Percentiles rank a stretch among this genome's conserved stretches.
These are phyloP conservation scores for Penaeus monodon DNA, from an alignment of 2,888 invertebrate genomes.

Conservation along the genomic window DNA sequence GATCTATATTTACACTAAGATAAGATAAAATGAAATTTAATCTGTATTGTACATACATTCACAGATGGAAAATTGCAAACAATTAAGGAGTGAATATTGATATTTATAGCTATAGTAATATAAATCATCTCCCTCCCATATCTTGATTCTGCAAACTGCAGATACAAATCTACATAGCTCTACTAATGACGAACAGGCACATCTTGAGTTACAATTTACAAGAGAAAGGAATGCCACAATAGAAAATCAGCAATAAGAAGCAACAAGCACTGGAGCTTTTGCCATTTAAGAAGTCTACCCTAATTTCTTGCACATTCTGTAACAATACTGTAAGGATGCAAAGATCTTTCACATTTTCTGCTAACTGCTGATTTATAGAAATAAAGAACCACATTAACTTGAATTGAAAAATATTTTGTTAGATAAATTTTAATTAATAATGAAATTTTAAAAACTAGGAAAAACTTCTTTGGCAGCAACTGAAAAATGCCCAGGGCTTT, in stretches of 20 bases:
- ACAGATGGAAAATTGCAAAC: slow-evolving; percentile 13
- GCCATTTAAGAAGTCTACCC: not conserved
- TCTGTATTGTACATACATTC: not conserved
- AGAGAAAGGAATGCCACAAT: slow-evolving; percentile 24
- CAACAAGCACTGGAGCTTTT: slow-evolving; percentile 11
- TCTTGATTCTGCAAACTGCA: not conserved
- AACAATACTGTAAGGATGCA: too few species aligned
- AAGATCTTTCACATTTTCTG: too few species aligned
- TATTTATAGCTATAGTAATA: slow-evolving; percentile 9
- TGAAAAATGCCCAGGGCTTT: slow-evolving; percentile 7
- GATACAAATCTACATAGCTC: not conserved
- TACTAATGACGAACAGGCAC: not conserved
- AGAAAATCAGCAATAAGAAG: slow-evolving; percentile 11
- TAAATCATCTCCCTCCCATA: not conserved
- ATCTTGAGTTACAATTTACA: not conserved
- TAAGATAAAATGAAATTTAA: not conserved
- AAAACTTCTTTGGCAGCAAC: slow-evolving; percentile 3
- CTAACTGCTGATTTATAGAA: not conserved
- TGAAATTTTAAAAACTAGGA: not conserved
- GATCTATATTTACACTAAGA: too few species aligned
- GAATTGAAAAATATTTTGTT: not conserved
- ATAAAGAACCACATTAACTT: not conserved
- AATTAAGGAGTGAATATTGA: slow-evolving; percentile 11
- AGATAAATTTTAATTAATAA: not conserved
- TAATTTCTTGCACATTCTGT: too few species aligned